Percentiles rank a stretch among this genome's conserved stretches.
These are phyloP conservation scores for Eubucco bourcierii DNA, from an alignment of 2,113 vertebrate genomes.

Conservation along the genomic window DNA sequence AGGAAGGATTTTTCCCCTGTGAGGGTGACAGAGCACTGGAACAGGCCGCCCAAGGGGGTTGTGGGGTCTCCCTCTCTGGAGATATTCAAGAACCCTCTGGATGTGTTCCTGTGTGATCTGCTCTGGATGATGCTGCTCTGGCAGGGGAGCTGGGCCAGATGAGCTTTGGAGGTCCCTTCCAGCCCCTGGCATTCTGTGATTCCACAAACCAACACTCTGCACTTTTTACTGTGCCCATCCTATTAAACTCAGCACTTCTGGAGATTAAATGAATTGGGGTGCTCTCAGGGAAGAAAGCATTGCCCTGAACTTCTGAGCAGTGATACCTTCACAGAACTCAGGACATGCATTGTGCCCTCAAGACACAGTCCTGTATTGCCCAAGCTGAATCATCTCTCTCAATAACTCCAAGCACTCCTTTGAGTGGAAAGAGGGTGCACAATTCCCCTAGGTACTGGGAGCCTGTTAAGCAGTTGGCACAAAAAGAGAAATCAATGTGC, in stretches of 20 bases:
- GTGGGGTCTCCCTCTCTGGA: no score
- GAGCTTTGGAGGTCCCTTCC: no score
- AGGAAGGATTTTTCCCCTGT: no score
- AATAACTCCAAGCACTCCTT: not conserved
- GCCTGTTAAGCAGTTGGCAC: not conserved
- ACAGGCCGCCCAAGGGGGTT: no score
- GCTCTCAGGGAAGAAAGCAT: not conserved
- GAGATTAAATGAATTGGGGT: not conserved
- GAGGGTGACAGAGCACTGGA: no score
- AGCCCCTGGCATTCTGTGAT: no score
- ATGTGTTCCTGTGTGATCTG: no score
- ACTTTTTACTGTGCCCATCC: no score
- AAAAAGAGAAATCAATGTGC: not conserved
- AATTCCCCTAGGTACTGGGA: not conserved
- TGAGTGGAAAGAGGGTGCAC: not conserved
- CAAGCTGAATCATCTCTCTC: not conserved
- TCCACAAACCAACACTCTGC: no score
- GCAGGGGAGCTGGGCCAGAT: no score
- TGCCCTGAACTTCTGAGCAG: not conserved
- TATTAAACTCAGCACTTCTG: not conserved
- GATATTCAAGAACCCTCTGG: no score
- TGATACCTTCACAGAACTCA: not conserved
- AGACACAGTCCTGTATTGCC: not conserved
- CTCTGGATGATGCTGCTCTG: no score
- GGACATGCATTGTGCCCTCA: not conserved